phyloP scores from a whole-genome alignment of 2,888 invertebrate genomes.

The Pseudanteris insignis region DNA sequence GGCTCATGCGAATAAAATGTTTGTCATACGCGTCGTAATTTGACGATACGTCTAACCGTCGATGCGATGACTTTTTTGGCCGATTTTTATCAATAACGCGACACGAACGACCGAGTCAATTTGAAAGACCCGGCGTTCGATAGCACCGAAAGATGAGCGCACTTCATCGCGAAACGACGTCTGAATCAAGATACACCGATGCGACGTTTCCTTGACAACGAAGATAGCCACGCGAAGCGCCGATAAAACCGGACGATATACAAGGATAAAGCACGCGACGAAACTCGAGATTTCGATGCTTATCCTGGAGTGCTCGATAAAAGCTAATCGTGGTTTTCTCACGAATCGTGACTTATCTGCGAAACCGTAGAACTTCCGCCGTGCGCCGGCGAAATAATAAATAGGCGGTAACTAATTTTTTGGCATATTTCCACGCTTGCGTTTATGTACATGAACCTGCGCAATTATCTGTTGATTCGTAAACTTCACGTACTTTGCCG shows the following conservation, averaged over 20 bases:
- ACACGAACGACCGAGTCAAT: not conserved
- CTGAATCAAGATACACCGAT: slow-evolving; percentile 31
- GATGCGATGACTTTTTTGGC: too few species aligned
- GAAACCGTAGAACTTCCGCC: slow-evolving; percentile 27
- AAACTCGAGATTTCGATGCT: slow-evolving; percentile 34
- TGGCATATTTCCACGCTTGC: not conserved
- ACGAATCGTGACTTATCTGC: slow-evolving; percentile 42
- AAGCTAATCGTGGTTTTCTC: slow-evolving; percentile 41
- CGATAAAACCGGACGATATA: slow-evolving; percentile 42
- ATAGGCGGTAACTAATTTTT: slow-evolving; percentile 5
- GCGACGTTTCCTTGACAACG: slow-evolving; percentile 28
- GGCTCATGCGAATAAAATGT: too few species aligned
- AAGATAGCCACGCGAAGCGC: slow-evolving; percentile 30
- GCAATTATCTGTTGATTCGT: too few species aligned
- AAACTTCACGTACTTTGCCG: too few species aligned
- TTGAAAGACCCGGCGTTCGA: too few species aligned
- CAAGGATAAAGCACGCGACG: slow-evolving; percentile 47
- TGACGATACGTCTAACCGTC: too few species aligned
- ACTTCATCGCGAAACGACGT: slow-evolving; percentile 30
- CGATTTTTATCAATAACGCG: too few species aligned
- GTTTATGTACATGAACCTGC: too few species aligned
- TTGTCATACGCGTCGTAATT: too few species aligned
- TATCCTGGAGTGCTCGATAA: slow-evolving; percentile 30
- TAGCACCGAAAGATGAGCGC: slow-evolving; percentile 35
- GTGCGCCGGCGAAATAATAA: not conserved